Percentiles rank a stretch among this genome's conserved stretches.
These are phyloP conservation scores for Enteromius fasciolatus DNA, from an alignment of 2,797 vertebrate genomes.

Conservation along the genomic window DNA sequence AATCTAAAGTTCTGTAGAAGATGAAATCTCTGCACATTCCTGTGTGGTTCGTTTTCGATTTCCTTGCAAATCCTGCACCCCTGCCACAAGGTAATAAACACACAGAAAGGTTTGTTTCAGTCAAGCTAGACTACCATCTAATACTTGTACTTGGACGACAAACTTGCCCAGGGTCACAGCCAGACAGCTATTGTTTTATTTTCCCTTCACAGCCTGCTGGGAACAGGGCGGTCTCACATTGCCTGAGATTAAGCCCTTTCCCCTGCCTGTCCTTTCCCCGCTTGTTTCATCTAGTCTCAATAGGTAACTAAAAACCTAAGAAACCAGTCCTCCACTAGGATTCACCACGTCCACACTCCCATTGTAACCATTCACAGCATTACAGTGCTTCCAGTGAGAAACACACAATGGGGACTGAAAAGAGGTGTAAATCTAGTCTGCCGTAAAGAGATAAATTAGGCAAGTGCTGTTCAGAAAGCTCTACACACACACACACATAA, in stretches of 20 bases:
- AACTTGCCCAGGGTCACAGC: conserved; percentile 63
- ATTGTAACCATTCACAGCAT: conserved; percentile 66
- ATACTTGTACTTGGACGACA: conserved; percentile 8
- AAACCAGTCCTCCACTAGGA: conserved; percentile 57
- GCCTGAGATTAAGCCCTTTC: conserved; percentile 45
- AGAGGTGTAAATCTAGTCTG: conserved; percentile 65
- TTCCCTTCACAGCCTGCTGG: conserved; percentile 57
- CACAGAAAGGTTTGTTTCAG: conserved; percentile 23
- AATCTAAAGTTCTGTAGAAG: conserved; percentile 49
- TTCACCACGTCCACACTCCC: conserved; percentile 56
- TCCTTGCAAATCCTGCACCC: not conserved
- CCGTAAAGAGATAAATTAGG: conserved; percentile 65
- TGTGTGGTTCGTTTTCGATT: not conserved
- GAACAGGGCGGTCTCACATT: conserved; percentile 62
- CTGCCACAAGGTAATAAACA: not conserved
- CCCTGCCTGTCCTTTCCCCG: conserved; percentile 50
- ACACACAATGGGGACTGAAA: conserved; percentile 62
- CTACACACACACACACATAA: conserved; percentile 60
- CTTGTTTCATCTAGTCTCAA: conserved; percentile 59
- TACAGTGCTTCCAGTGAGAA: conserved; percentile 63
- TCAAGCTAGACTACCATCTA: not conserved
- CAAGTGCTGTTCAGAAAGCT: conserved; percentile 51
- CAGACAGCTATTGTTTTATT: conserved; percentile 62
- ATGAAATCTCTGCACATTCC: not conserved
- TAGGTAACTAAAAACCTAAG: conserved; percentile 65